Percentiles rank a stretch among this genome's conserved stretches.
phyloP scores from a whole-genome alignment of 1,140 invertebrate species.

The Ceratosolen solmsi region DNA sequence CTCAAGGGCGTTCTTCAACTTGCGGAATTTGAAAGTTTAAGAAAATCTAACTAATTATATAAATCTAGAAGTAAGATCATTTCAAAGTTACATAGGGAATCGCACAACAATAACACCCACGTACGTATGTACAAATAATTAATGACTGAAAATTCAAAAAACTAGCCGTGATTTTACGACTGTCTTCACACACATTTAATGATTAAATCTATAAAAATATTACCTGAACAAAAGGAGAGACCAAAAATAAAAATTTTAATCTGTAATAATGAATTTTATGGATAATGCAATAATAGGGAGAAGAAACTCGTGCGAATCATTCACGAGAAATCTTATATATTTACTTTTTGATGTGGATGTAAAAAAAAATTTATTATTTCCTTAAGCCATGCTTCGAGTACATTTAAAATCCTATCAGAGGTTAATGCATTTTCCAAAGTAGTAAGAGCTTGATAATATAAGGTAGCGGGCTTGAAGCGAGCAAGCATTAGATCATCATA shows the following conservation, averaged over 20 bases:
- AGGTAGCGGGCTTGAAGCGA: neutral
- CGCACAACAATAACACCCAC: too few relatives aligned
- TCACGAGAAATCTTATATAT: neutral
- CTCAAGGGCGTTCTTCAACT: neutral
- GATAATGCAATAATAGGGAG: neutral
- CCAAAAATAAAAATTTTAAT: too few relatives aligned
- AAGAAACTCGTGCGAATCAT: neutral
- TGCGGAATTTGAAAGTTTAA: neutral
- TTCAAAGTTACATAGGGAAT: too few relatives aligned
- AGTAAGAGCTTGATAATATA: constrained; percentile 22
- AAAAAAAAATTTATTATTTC: constrained; percentile 52
- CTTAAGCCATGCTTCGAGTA: constrained; percentile 10
- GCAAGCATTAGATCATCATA: constrained; percentile 47
- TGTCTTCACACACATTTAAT: too few relatives aligned
- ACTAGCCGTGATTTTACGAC: too few relatives aligned
- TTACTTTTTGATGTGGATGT: neutral
- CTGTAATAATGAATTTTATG: neutral
- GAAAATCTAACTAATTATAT: neutral
- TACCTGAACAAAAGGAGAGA: too few relatives aligned
- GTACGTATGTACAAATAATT: too few relatives aligned
- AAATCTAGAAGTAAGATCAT: too few relatives aligned
- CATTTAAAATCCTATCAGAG: constrained; percentile 30
- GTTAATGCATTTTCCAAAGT: constrained; percentile 14
- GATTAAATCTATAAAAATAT: too few relatives aligned
- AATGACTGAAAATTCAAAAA: too few relatives aligned